These are phyloP conservation scores for Tachuris rubrigastra DNA, from an alignment of 2,113 vertebrate genomes.

Conservation along the genomic window DNA sequence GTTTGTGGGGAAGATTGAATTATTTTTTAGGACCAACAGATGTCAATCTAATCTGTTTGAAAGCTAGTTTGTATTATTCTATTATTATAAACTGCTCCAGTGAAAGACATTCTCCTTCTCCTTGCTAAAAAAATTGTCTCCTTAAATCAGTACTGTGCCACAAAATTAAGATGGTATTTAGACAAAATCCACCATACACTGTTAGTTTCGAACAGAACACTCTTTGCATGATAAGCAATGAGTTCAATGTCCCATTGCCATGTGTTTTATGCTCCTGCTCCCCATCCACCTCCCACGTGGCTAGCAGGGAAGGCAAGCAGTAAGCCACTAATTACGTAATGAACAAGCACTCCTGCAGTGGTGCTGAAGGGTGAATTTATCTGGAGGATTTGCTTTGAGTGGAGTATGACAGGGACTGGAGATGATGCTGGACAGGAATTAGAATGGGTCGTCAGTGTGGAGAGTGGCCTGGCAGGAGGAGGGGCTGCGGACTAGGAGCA, in stretches of 20 bases:
- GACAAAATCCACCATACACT: neutral
- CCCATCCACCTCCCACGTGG: neutral
- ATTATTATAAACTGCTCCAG: neutral
- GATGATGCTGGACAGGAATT: neutral
- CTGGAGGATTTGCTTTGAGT: neutral
- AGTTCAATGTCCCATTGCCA: neutral
- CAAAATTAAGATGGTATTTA: neutral
- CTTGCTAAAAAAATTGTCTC: neutral
- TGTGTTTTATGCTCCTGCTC: neutral
- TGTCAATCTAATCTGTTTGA: neutral
- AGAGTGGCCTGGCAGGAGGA: neutral
- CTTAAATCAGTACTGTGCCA: neutral
- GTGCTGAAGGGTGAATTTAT: neutral
- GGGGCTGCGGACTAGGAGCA: neutral
- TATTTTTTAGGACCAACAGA: neutral
- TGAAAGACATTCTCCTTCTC: neutral
- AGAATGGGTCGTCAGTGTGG: neutral
- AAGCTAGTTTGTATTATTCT: neutral
- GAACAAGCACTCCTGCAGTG: neutral
- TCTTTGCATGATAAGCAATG: neutral
- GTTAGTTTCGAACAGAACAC: neutral
- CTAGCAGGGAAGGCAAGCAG: neutral
- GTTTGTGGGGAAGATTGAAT: neutral
- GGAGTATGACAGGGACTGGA: neutral
- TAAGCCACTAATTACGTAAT: neutral